These are phyloP conservation scores for Thamnophis elegans DNA, from an alignment of 2,797 vertebrate genomes.

Conservation along the genomic window DNA sequence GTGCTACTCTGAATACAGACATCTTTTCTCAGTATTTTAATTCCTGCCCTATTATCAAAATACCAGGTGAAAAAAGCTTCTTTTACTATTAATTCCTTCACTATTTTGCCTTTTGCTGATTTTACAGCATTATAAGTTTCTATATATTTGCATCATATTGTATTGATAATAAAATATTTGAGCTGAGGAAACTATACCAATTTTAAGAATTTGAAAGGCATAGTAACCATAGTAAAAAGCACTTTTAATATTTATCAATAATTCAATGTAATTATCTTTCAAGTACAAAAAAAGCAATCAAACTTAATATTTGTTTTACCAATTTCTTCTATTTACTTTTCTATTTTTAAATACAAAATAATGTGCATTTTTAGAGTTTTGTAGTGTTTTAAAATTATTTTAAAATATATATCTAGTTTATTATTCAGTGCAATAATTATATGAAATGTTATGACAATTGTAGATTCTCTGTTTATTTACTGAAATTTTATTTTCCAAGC, in stretches of 20 bases:
- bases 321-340: not conserved
- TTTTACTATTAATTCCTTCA: slow-evolving; percentile 30
- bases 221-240: not conserved
- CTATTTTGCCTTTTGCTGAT: slow-evolving; percentile 1
- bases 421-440: not conserved
- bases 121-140: not conserved
- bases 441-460: not conserved
- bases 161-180: not conserved
- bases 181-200: not conserved
- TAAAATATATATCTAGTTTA: not conserved
- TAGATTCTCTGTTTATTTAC: not conserved
- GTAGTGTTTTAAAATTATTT: not conserved
- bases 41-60: slow-evolving; percentile 85
- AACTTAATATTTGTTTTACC: not conserved
- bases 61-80: slow-evolving; percentile 82
- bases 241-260: not conserved
- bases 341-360: not conserved
- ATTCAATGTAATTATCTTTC: not conserved
- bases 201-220: not conserved
- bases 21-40: slow-evolving; percentile 94
- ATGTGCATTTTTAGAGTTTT: not conserved
- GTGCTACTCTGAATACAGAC: slow-evolving; percentile 92
- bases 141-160: not conserved
- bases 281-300: not conserved
- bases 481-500: not conserved